Evolutionary conservation across 2,888 invertebrate genomes (phyloP), one percentile per base, ranked within the genome.

Genomic region (Tetropium fuscum): DNA sequence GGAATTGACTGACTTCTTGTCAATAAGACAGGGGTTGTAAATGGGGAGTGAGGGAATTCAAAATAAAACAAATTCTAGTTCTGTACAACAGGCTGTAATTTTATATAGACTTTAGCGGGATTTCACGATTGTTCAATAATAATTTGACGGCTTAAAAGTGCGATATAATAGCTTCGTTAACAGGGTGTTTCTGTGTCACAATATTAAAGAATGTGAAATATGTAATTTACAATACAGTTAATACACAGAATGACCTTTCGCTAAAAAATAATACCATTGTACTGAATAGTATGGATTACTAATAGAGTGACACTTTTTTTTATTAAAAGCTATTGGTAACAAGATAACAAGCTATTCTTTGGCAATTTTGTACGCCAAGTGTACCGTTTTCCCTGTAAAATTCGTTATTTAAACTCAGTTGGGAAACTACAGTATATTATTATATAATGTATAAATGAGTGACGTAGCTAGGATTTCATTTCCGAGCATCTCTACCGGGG

Each of bases 11-110:
- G 32, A 34, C 30, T 22, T 10, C 16, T 38, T 27, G 49, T 49
- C 49, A 51, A 51, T 51, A 51, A 51, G 40, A 40, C 40, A 48
- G 25, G 38, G 36, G 48, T 48, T 34, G 22, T 4, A 43, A 34
- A 18, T 7, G 11, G 47, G 48, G 48, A 15, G 48, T 18, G 40
- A 38, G 18, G 2, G 38, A 18, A 18, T 40, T 16, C 2, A 20
- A 11, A 44, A 44, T 44, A 8, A 16, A 27, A 27, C 16, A 8
- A 8, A 44, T 11, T 41, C 25, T 7, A 22, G 15, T 13, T 25
- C 43, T 15, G 10, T 19, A 48, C 34, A 48, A 48, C 36, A 16
- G 48, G n/a, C 38, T 20, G 48, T 36, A 36, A 48, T 48, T 48
- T 48, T 48, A 48, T 48, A 48, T 48, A 36, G 48, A 48, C 16